Conservation (phyloP, 35 echinoderm and acorn worm genomes). For the Diadema setosum region DNA sequence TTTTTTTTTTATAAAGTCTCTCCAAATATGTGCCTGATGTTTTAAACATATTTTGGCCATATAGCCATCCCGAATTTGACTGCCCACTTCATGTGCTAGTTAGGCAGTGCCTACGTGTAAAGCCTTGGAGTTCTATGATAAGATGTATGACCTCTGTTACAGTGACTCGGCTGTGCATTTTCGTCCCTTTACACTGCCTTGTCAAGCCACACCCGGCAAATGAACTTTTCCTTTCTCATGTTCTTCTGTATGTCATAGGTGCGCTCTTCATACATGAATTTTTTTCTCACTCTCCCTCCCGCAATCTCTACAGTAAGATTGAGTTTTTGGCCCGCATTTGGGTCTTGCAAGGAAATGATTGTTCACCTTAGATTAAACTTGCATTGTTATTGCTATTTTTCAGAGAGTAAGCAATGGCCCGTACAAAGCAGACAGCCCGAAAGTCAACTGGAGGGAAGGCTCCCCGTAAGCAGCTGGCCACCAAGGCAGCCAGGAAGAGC, state of each 20-base stretch:
- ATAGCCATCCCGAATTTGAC: no score
- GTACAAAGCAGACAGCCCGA: slow-evolving; percentile 48
- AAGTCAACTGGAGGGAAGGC: slow-evolving; percentile 63
- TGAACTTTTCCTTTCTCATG: no score
- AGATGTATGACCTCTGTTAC: no score
- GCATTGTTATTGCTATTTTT: background rate
- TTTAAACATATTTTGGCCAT: no score
- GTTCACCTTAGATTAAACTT: background rate
- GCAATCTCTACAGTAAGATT: background rate
- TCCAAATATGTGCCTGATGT: no score
- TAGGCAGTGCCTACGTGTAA: no score
- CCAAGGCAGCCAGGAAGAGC: slow-evolving; percentile 74
- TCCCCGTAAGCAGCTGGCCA: slow-evolving; percentile 71
- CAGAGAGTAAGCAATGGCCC: slow-evolving; percentile 18
- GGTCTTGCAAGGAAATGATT: background rate
- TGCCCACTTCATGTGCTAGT: no score
- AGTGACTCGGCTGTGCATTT: no score
- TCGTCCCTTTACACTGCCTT: no score
- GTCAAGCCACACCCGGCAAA: no score
- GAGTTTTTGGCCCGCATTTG: background rate
- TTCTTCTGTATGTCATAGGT: background rate
- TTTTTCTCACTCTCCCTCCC: background rate
- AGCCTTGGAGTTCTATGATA: no score
- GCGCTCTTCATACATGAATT: background rate
- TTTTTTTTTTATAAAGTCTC: no score